Conservation (phyloP, 2,113 vertebrate species). For the Cyphomyrus plagiostoma region DNA sequence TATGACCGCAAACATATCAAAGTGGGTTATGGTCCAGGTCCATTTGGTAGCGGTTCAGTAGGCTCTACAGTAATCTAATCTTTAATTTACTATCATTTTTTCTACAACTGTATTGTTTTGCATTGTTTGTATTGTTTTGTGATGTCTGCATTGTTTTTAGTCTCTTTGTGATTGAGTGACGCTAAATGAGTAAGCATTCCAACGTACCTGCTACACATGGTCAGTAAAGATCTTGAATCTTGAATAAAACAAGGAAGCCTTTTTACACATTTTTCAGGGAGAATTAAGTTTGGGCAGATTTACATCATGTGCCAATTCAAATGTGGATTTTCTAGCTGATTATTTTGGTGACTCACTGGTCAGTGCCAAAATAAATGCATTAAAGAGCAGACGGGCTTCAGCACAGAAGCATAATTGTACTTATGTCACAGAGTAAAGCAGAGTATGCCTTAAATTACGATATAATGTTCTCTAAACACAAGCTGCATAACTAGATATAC, state of each 20-base stretch:
- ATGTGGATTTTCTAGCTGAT: neutral
- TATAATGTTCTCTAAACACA: neutral
- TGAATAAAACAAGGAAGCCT: neutral
- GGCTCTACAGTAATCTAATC: neutral
- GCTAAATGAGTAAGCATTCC: neutral
- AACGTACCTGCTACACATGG: neutral
- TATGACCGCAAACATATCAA: neutral
- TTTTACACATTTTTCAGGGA: neutral
- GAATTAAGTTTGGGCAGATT: neutral
- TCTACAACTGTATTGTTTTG: neutral
- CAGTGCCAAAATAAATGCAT: neutral
- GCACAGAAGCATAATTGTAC: neutral
- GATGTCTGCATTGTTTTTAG: neutral
- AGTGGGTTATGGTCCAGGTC: neutral
- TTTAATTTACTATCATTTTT: neutral
- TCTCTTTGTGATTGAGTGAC: neutral
- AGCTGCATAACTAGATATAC: neutral
- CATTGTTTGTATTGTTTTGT: neutral
- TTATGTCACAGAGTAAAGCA: neutral
- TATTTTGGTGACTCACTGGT: neutral
- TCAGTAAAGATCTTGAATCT: neutral
- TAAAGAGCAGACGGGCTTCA: neutral
- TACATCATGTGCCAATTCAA: neutral
- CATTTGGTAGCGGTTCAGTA: neutral
- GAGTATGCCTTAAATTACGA: neutral